Percentiles rank a stretch among this genome's conserved stretches.
These are phyloP conservation scores for Stomatorhinus ivindoensis DNA, from an alignment of 2,113 vertebrate genomes.

Conservation along the genomic window DNA sequence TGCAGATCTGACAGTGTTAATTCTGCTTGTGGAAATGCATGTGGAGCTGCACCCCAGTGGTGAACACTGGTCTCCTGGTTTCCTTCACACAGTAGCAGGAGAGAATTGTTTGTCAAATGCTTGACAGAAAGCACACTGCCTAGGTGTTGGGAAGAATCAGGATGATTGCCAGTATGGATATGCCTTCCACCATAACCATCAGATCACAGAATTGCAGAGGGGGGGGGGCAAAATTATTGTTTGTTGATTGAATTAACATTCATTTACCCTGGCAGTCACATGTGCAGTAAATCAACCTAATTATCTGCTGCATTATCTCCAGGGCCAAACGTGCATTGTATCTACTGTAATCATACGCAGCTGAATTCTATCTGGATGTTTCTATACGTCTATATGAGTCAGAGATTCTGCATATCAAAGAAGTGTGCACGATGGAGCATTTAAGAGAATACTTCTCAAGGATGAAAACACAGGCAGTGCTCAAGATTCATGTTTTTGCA, in stretches of 20 bases:
- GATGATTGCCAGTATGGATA: constrained; percentile 49
- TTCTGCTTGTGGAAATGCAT: neutral
- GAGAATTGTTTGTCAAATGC: neutral
- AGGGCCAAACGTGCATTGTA: constrained; percentile 22
- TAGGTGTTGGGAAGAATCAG: neutral
- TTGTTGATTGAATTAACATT: constrained; percentile 57
- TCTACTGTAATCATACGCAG: constrained; percentile 24
- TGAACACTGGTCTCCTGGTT: neutral
- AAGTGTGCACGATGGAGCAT: neutral
- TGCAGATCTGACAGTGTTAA: neutral
- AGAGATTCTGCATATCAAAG: neutral
- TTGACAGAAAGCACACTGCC: neutral
- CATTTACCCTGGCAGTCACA: constrained; percentile 57
- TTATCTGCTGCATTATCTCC: constrained; percentile 47
- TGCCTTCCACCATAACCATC: constrained; percentile 15
- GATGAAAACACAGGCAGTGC: neutral
- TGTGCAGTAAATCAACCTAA: constrained; percentile 60
- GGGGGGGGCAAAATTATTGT: constrained; percentile 36
- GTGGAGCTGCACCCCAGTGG: neutral
- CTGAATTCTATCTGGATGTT: constrained; percentile 28
- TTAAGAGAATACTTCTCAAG: neutral
- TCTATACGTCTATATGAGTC: neutral
- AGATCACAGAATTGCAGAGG: neutral
- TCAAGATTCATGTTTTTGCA: neutral
- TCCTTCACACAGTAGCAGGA: constrained; percentile 9